These are phyloP conservation scores for Drosophila tanythrix DNA, from an alignment of 2,888 invertebrate species.

Conservation along the genomic window DNA sequence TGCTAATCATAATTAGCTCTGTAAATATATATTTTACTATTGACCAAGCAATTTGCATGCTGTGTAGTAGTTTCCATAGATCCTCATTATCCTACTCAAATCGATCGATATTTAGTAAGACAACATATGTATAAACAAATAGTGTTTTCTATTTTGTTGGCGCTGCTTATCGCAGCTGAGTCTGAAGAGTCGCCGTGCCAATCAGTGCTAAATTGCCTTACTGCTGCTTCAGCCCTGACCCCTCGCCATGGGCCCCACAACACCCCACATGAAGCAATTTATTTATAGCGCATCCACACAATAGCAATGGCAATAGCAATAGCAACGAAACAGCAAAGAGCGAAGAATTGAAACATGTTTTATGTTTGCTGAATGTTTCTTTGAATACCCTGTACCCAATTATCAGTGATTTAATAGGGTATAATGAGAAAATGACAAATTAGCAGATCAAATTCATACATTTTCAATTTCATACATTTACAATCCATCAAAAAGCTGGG, in stretches of 20 bases:
- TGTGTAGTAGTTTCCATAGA: background rate
- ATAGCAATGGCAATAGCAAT: constrained; percentile 23
- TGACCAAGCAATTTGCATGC: too few species aligned
- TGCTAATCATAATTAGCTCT: background rate
- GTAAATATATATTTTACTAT: background rate
- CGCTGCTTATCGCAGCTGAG: constrained; percentile 23
- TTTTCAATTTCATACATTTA: background rate
- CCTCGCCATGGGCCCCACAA: background rate
- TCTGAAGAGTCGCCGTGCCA: constrained; percentile 2
- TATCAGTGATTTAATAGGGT: background rate
- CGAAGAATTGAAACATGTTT: constrained; percentile 37
- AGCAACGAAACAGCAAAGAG: background rate
- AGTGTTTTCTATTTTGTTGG: background rate
- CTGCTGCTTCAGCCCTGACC: constrained; percentile 20
- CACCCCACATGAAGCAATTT: constrained; percentile 9
- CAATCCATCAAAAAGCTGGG: background rate
- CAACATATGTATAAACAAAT: background rate
- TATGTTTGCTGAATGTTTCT: constrained; percentile 28
- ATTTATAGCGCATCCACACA: constrained; percentile 44
- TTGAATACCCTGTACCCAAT: background rate
- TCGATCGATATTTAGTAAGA: background rate
- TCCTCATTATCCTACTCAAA: background rate
- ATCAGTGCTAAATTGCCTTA: constrained; percentile 14
- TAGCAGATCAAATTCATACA: background rate
- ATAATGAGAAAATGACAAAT: background rate